phyloP scores from a whole-genome alignment of 2,888 invertebrate genomes.

The Sinodicranocentrus sp. region DNA sequence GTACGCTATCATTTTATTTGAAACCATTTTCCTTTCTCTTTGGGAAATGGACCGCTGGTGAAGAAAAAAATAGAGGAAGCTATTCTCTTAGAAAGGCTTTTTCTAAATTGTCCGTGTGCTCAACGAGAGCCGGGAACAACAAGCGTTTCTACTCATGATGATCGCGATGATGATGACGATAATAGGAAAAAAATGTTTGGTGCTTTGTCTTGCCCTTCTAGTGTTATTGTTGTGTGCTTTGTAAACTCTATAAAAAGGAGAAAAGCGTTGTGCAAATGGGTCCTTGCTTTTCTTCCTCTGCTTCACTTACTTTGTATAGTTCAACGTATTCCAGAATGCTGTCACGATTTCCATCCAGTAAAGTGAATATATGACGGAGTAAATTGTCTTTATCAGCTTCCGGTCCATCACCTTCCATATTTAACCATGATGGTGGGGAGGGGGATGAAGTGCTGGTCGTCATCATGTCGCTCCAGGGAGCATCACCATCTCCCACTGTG shows the following conservation, averaged over 20 bases:
- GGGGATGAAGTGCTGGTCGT: constrained; percentile 23
- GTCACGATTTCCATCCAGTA: constrained; percentile 86
- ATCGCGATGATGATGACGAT: constrained; percentile 34
- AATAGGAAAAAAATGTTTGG: constrained; percentile 41
- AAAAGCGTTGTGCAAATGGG: constrained; percentile 28
- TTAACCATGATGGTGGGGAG: constrained; percentile 37
- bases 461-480: constrained; percentile 55
- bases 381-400: constrained; percentile 83
- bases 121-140: too few species aligned
- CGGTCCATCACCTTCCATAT: constrained; percentile 74
- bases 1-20: constrained; percentile 38
- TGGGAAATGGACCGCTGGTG: constrained; percentile 48
- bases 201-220: constrained; percentile 54
- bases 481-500: constrained; percentile 13
- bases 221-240: constrained; percentile 29
- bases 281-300: constrained; percentile 78
- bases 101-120: constrained; percentile 18
- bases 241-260: not conserved
- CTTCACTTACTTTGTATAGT: constrained; percentile 81
- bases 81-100: not conserved
- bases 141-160: constrained; percentile 26
- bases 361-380: constrained; percentile 87
- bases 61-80: constrained; percentile 30
- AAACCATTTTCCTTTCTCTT: constrained; percentile 44
- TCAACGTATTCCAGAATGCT: constrained; percentile 85